Base-by-base conservation (phyloP, 2,888 invertebrate genomes). In the Eupithecia insigniata region DNA sequence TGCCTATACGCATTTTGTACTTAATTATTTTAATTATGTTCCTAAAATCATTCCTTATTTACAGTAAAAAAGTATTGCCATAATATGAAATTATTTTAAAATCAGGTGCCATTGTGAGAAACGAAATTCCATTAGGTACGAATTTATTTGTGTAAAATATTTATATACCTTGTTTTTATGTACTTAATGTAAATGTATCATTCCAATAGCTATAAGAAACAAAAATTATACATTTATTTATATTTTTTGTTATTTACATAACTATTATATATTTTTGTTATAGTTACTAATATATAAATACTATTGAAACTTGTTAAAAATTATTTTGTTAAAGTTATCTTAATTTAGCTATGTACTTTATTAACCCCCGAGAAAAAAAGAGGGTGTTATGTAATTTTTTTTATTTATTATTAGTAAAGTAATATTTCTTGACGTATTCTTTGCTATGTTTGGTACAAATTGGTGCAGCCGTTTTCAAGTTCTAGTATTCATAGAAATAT, bases 91-190 rank as follows among this genome's bases (percentile, higher is more conserved):
- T 76, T 76, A 69, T 75, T 71, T 74, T 70, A n/a, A 67, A 72
- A 79, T 79, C 72, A 43, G 79, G 79, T 79, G 79, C 79, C 79
- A 79, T 79, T 76, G 4, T 73, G 61, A 67, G 70, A 76, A 79
- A 76, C 75, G 74, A 78, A 78, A 68, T 69, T 72, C 69, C 68
- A 58, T 70, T 55, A 70, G 16, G 22, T 70, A 74, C 69, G 16
- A 34, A 32, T 62, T 67, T 39, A 66, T 62, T 61, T 68, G 14
- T 39, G 12, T n/a, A 6, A 43, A 36, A 28, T 36, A 7, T 7
- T 18, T 67, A 5, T 16, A 32, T 61, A 14, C 6, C 18, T 12
- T 34, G 5, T n/a, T 30, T 39, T 60, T n/a, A 30, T 34, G 0
- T 32, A 55, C 5, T 18, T 43, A 2, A 14, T n/a, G 39, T 28